Conservation (phyloP, 2,888 invertebrate species). For the Erannis defoliaria region DNA sequence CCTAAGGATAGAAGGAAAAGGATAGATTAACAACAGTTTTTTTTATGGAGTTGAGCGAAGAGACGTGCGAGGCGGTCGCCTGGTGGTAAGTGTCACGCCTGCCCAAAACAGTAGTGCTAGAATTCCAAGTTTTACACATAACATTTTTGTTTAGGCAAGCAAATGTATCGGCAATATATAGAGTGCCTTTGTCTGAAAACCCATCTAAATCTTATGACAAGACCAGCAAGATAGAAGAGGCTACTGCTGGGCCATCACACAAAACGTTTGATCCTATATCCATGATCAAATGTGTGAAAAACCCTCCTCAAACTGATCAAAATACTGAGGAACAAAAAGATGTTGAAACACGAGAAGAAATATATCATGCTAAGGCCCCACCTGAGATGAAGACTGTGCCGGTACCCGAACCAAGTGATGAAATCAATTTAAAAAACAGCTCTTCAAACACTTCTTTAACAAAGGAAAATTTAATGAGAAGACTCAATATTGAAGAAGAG, state of each 20-base stretch:
- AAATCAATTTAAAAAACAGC: slow-evolving; percentile 32
- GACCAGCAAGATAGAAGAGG: slow-evolving; percentile 19
- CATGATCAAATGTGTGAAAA: slow-evolving; percentile 52
- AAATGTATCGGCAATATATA: slow-evolving; percentile 88
- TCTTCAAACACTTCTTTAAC: slow-evolving; percentile 48
- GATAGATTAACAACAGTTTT: too few species aligned
- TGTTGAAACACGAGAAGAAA: slow-evolving; percentile 1
- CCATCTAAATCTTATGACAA: slow-evolving; percentile 12
- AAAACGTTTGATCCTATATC: slow-evolving; percentile 58
- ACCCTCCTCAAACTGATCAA: slow-evolving; percentile 19
- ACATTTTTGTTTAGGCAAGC: slow-evolving; percentile 86
- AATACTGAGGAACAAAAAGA: slow-evolving; percentile 27
- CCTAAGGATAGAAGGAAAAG: too few species aligned
- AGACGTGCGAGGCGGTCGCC: too few species aligned
- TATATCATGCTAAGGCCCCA: slow-evolving; percentile 32
- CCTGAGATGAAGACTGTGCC: slow-evolving; percentile 32
- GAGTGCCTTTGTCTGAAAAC: slow-evolving; percentile 54
- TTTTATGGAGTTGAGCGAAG: too few species aligned
- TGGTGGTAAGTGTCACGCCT: too few species aligned
- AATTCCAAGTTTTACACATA: background rate
- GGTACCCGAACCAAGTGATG: slow-evolving; percentile 21
- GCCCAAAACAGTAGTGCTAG: too few species aligned
- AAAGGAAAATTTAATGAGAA: slow-evolving; percentile 70
- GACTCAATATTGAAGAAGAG: slow-evolving; percentile 79
- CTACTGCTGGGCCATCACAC: slow-evolving; percentile 51